Evolutionary conservation across 2,888 invertebrate species (phyloP).

Genomic region (Fragum sueziense): DNA sequence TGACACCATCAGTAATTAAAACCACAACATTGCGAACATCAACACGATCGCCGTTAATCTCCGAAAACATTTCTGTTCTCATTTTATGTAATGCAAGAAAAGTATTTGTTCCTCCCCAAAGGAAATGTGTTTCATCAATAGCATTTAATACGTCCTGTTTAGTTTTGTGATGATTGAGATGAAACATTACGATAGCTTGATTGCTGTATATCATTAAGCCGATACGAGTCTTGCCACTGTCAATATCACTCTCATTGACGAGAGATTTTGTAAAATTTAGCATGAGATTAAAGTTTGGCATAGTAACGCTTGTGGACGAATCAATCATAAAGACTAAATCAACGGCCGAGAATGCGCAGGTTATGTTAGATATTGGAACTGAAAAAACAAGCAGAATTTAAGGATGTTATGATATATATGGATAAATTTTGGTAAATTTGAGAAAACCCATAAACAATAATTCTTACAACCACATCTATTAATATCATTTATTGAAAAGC

Average conservation of each 20-base stretch:
- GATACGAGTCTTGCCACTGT: constrained; percentile 52
- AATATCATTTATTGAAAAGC: no score
- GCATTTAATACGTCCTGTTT: constrained; percentile 64
- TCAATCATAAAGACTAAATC: constrained; percentile 73
- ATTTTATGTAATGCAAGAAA: constrained; percentile 68
- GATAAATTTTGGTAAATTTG: no score
- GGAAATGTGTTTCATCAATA: constrained; percentile 69
- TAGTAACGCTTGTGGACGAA: constrained; percentile 71
- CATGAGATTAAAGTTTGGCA: constrained; percentile 68
- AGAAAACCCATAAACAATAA: no score
- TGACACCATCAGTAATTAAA: constrained; percentile 76
- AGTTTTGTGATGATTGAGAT: constrained; percentile 60
- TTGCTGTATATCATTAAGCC: constrained; percentile 64
- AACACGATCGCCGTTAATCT: constrained; percentile 72
- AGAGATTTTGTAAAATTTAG: constrained; percentile 64
- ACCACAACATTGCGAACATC: constrained; percentile 72
- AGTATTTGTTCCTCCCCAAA: constrained; percentile 75
- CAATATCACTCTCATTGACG: constrained; percentile 57
- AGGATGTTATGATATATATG: no score
- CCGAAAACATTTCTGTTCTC: constrained; percentile 69
- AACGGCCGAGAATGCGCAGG: constrained; percentile 42
- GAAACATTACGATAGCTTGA: constrained; percentile 62
- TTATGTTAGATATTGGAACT: not conserved
- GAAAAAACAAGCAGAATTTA: constrained; percentile 4
- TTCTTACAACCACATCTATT: no score